Base-by-base conservation (phyloP, 1,140 invertebrate genomes). In the Ptiloglossa arizonensis region DNA sequence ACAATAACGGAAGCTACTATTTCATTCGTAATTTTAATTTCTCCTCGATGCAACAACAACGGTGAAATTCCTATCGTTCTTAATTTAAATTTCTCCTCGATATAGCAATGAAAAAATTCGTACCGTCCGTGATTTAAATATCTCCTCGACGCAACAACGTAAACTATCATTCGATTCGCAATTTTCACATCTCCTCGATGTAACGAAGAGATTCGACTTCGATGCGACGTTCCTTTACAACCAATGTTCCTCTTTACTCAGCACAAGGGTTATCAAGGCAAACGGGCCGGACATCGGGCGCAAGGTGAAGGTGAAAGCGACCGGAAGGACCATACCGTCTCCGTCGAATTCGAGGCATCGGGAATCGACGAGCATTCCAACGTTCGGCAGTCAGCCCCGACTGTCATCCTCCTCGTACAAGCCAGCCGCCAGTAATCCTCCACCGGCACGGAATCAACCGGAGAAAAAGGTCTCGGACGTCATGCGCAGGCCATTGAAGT, bases 181-280 rank as follows among this genome's bases (percentile, higher is more conserved):
- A n/a, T n/a, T n/a, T n/a, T n/a, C n/a, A n/a, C n/a, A n/a, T n/a
- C n/a, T n/a, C n/a, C n/a, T n/a, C n/a, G n/a, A n/a, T n/a, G n/a
- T n/a, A n/a, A n/a, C n/a, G n/a, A n/a, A n/a, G n/a, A n/a, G n/a
- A n/a, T n/a, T n/a, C n/a, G n/a, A n/a, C n/a, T n/a, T n/a, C n/a
- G n/a, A n/a, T n/a, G n/a, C n/a, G n/a, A n/a, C n/a, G n/a, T n/a
- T n/a, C n/a, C n/a, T n/a, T n/a, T n/a, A n/a, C n/a, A n/a, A n/a
- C n/a, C 5, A 19, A 9, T 9, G 24, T 2, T 54, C 8, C 24
- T 1, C 24, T 2, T 24, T 68, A 22, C 81, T 15, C 93, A 97
- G 97, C 92, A 97, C 97, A 86, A 95, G 97, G 89, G 97, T 97
- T 88, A 98, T 98, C 87, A 98, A 98, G 93, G 94, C 96, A 78